phyloP scores from a whole-genome alignment of 2,797 vertebrate species.

The Aplochiton taeniatus region DNA sequence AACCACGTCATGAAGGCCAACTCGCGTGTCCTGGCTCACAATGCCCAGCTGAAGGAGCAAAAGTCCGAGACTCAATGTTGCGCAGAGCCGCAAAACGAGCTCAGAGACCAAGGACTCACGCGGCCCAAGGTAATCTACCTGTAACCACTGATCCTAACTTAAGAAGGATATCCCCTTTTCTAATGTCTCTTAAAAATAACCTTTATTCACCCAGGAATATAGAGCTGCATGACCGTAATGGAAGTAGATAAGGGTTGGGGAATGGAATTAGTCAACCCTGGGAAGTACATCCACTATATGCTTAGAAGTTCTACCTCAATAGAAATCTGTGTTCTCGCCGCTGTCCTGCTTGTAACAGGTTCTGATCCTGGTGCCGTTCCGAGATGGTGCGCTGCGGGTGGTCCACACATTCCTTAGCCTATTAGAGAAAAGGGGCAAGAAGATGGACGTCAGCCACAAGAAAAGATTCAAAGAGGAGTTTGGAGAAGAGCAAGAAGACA shows the following conservation, averaged over 20 bases:
- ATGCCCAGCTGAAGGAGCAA: slow-evolving; percentile 74
- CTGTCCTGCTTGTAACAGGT: slow-evolving; percentile 52
- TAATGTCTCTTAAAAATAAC: too few relatives aligned
- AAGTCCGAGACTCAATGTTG: slow-evolving; percentile 57
- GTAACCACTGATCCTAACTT: not conserved
- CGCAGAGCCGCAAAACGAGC: slow-evolving; percentile 72
- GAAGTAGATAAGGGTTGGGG: too few relatives aligned
- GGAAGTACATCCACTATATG: too few relatives aligned
- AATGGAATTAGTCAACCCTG: not conserved
- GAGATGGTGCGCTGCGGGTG: slow-evolving; percentile 83
- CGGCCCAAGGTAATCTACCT: slow-evolving; percentile 86
- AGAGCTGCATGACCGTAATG: too few relatives aligned
- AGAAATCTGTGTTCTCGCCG: not conserved
- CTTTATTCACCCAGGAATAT: too few relatives aligned
- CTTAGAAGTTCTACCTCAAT: too few relatives aligned
- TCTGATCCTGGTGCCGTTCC: slow-evolving; percentile 90
- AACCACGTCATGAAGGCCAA: slow-evolving; percentile 97
- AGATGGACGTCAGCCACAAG: slow-evolving; percentile 91
- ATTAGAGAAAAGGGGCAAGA: slow-evolving; percentile 83
- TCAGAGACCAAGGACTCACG: slow-evolving; percentile 93
- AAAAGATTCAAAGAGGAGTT: slow-evolving; percentile 94
- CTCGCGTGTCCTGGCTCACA: slow-evolving; percentile 86
- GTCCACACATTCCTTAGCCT: slow-evolving; percentile 86
- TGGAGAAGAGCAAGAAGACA: slow-evolving; percentile 81
- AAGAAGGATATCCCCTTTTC: too few relatives aligned